These are phyloP conservation scores for Erinaceus europaeus DNA, from an alignment of 2,113 vertebrate genomes.

Conservation along the genomic window DNA sequence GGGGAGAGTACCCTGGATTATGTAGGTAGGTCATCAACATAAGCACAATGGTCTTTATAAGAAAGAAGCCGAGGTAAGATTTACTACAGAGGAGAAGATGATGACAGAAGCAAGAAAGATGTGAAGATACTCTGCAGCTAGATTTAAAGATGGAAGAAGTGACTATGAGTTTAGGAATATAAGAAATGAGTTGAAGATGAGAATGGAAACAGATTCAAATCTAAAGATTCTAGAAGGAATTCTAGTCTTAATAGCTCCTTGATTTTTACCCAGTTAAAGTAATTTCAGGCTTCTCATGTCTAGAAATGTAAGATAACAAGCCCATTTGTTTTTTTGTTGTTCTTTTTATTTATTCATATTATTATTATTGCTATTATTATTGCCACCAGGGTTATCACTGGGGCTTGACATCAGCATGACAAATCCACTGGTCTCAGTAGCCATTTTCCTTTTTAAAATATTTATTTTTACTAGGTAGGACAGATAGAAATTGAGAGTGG, in stretches of 20 bases:
- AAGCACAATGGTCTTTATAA: not conserved
- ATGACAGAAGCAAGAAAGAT: not conserved
- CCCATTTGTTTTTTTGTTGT: not conserved
- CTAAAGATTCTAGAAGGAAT: not conserved
- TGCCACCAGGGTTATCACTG: too few species aligned
- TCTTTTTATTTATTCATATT: too few species aligned
- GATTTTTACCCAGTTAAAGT: not conserved
- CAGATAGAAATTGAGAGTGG: too few species aligned
- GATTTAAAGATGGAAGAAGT: not conserved
- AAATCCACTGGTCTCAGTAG: too few species aligned
- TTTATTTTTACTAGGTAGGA: too few species aligned
- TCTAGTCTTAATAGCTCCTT: not conserved
- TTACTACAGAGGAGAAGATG: not conserved
- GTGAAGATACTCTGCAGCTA: not conserved
- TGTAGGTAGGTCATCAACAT: not conserved
- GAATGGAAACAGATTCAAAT: not conserved
- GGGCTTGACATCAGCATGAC: too few species aligned
- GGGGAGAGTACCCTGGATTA: not conserved
- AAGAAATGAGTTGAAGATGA: not conserved
- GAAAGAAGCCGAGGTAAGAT: not conserved
- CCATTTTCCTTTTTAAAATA: too few species aligned
- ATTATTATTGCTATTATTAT: too few species aligned
- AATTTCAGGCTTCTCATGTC: not conserved
- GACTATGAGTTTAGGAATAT: not conserved
- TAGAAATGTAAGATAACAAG: not conserved